Evolutionary conservation across 1,140 invertebrate species (phyloP).

Genomic region (Arctopsyche grandis): DNA sequence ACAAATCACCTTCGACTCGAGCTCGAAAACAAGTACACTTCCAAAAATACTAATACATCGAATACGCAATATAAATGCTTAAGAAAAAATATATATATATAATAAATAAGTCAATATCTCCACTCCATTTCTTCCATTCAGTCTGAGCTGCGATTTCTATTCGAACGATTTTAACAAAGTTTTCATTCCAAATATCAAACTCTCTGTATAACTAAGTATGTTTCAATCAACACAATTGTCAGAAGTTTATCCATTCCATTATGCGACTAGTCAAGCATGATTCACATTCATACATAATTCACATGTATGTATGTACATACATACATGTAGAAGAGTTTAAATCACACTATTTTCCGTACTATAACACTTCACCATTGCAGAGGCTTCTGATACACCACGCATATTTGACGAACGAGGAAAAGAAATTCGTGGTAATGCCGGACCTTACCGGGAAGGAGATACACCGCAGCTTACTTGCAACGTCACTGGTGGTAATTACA

Average conservation of each 20-base stretch:
- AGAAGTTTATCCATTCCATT: not conserved
- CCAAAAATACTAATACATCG: not conserved
- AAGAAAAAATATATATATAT: not conserved
- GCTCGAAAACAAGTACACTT: constrained; percentile 6
- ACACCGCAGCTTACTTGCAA: constrained; percentile 84
- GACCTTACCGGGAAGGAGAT: constrained; percentile 86
- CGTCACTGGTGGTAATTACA: constrained; percentile 82
- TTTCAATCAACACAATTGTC: constrained; percentile 1
- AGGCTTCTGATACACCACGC: constrained; percentile 82
- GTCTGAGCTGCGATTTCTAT: not conserved
- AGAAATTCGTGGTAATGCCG: constrained; percentile 75
- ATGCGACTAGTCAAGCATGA: not conserved
- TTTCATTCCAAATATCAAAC: not conserved
- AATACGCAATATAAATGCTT: not conserved
- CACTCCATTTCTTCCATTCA: not conserved
- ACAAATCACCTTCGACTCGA: constrained; percentile 22
- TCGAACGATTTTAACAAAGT: not conserved
- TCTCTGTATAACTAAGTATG: not conserved
- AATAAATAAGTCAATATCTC: not conserved
- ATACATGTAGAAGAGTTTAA: no score
- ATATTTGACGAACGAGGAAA: constrained; percentile 83
- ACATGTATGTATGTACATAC: no score
- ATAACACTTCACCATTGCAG: constrained; percentile 63
- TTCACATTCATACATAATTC: not conserved
- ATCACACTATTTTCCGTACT: no score